Conservation (phyloP, 1,140 invertebrate genomes). For the Drosophila triauraria region DNA sequence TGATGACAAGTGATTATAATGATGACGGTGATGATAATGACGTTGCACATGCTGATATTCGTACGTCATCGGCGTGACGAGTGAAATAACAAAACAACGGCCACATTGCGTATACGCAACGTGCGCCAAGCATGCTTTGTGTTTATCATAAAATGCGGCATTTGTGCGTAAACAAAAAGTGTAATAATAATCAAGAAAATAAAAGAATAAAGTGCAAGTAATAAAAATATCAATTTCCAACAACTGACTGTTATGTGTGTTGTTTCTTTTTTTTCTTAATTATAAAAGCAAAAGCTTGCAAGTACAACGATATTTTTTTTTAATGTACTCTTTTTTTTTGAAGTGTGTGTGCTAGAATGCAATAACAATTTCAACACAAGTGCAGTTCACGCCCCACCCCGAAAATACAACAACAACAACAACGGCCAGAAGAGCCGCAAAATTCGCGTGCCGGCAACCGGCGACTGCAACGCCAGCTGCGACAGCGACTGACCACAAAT, state of each 20-base stretch:
- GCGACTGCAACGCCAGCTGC: slow-evolving; percentile 25
- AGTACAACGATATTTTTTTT: neutral
- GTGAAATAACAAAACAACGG: slow-evolving; percentile 25
- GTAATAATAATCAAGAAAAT: slow-evolving; percentile 2
- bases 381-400: slow-evolving; percentile 40
- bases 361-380: slow-evolving; percentile 33
- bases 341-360: slow-evolving; percentile 36
- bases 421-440: neutral
- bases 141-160: slow-evolving; percentile 10
- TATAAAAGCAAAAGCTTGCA: slow-evolving; percentile 1
- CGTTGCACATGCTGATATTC: slow-evolving; percentile 6
- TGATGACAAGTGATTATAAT: slow-evolving; percentile 19
- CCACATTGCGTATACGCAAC: slow-evolving; percentile 59
- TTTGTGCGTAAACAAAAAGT: slow-evolving; percentile 3
- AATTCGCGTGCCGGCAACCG: slow-evolving; percentile 44
- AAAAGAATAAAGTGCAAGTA: neutral
- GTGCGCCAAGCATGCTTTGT: slow-evolving; percentile 21
- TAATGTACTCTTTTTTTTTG: neutral
- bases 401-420: slow-evolving; percentile 1
- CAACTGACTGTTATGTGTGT: slow-evolving; percentile 47
- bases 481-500: slow-evolving; percentile 55
- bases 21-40: slow-evolving; percentile 22
- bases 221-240: slow-evolving; percentile 22
- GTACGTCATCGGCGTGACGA: slow-evolving; percentile 26
- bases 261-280: neutral